These are phyloP conservation scores for Drosophila atroscutellata DNA, from an alignment of 2,888 invertebrate species.

Conservation along the genomic window DNA sequence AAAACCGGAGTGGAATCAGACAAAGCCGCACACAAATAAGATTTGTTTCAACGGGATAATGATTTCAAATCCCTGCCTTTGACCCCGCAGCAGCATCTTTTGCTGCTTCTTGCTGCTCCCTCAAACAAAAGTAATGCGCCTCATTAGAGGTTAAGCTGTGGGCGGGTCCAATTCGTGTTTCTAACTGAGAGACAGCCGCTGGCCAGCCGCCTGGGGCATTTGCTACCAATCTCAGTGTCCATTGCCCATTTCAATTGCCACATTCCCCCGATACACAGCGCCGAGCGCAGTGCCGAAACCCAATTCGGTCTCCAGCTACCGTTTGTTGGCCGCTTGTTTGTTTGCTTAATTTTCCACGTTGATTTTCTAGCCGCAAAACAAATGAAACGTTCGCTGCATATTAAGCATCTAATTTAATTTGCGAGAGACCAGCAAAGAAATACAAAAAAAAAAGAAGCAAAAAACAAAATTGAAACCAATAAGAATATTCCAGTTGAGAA, in stretches of 20 bases:
- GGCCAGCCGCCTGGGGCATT: conserved; percentile 51
- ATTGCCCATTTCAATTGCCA: conserved; percentile 13
- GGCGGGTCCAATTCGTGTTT: conserved; percentile 41
- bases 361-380: conserved; percentile 81
- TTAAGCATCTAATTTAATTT: conserved; percentile 78
- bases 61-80: conserved; percentile 67
- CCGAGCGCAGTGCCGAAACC: conserved; percentile 2
- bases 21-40: conserved; percentile 42
- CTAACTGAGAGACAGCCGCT: conserved; percentile 28
- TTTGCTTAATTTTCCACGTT: conserved; percentile 80
- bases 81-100: neutral
- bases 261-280: conserved; percentile 11
- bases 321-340: conserved; percentile 57
- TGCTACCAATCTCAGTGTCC: conserved; percentile 12
- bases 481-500: neutral
- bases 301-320: conserved; percentile 17
- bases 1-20: conserved; percentile 14
- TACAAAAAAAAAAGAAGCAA: conserved; percentile 7
- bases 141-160: conserved; percentile 74
- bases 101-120: neutral
- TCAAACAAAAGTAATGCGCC: conserved; percentile 70
- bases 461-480: conserved; percentile 22
- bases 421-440: conserved; percentile 48
- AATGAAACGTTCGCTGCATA: conserved; percentile 79
- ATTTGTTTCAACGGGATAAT: conserved; percentile 77